Conservation (phyloP, 2,113 vertebrate species). For the Formicarius rufipectus region DNA sequence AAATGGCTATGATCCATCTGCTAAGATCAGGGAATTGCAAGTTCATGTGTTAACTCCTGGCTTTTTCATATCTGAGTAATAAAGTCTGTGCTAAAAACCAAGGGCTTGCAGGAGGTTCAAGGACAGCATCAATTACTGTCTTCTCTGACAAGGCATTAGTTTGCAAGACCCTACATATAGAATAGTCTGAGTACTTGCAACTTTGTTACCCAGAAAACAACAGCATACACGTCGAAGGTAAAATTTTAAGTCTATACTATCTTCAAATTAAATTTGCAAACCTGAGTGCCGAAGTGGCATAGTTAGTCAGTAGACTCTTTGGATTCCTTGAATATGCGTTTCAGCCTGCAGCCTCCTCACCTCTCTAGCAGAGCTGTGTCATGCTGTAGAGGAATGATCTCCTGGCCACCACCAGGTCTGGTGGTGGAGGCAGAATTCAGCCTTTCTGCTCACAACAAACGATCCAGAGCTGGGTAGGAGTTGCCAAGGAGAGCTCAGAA, state of each 20-base stretch:
- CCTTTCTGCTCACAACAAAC: background rate
- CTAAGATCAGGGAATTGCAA: background rate
- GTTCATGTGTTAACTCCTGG: background rate
- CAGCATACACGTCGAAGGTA: background rate
- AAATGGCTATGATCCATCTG: background rate
- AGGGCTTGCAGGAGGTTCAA: background rate
- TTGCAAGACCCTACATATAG: background rate
- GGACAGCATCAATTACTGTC: background rate
- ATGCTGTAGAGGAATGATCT: background rate
- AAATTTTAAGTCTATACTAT: background rate
- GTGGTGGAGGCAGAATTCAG: background rate
- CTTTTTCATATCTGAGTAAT: background rate
- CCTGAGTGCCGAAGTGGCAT: background rate
- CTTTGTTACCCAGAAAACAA: background rate
- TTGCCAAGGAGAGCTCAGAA: slow-evolving; percentile 19
- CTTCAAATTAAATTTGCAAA: background rate
- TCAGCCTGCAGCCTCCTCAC: background rate
- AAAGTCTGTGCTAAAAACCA: background rate
- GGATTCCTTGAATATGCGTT: background rate
- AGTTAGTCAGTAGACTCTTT: background rate
- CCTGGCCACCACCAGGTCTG: background rate
- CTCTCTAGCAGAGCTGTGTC: background rate
- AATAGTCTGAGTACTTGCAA: background rate
- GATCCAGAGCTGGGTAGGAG: background rate
- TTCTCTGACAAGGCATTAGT: background rate